These are phyloP conservation scores for Phocides pigmalion DNA, from an alignment of 1,140 invertebrate genomes.

Conservation along the genomic window DNA sequence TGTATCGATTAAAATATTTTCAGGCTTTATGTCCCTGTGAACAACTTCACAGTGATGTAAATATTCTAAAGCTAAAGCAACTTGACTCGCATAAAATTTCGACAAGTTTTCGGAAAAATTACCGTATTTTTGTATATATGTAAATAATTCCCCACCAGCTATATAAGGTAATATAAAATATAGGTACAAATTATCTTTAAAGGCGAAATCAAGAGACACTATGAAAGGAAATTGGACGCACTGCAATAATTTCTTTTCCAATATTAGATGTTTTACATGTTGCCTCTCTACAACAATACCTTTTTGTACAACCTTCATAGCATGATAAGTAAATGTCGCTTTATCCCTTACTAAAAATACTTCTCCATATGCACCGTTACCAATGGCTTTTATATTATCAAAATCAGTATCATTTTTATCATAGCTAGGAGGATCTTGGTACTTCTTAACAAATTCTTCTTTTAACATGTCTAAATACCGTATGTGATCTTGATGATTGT, in stretches of 20 bases:
- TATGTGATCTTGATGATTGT: conserved; percentile 66
- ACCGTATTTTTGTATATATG: conserved; percentile 87
- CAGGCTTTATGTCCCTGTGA: conserved; percentile 97
- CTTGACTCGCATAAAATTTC: conserved; percentile 96
- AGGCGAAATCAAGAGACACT: conserved; percentile 90
- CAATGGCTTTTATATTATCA: conserved; percentile 85
- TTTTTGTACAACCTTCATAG: conserved; percentile 96
- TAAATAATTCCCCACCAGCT: conserved; percentile 92
- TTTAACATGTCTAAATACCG: conserved; percentile 69
- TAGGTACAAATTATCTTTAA: conserved; percentile 93
- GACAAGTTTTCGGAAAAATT: conserved; percentile 91
- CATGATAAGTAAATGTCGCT: conserved; percentile 87
- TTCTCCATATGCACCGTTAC: conserved; percentile 94
- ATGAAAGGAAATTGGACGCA: conserved; percentile 92
- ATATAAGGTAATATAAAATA: conserved; percentile 92
- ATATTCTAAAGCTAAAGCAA: conserved; percentile 96
- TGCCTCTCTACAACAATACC: conserved; percentile 92
- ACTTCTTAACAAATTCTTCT: conserved; percentile 61
- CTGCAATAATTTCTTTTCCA: conserved; percentile 93
- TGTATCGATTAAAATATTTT: conserved; percentile 95
- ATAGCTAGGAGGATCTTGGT: conserved; percentile 37
- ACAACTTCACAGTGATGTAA: conserved; percentile 95
- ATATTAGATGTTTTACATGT: conserved; percentile 91
- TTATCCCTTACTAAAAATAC: conserved; percentile 93
- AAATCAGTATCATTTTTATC: conserved; percentile 55